Conservation (phyloP, 2,888 invertebrate species). For the Enoplolaimus lenunculus region DNA sequence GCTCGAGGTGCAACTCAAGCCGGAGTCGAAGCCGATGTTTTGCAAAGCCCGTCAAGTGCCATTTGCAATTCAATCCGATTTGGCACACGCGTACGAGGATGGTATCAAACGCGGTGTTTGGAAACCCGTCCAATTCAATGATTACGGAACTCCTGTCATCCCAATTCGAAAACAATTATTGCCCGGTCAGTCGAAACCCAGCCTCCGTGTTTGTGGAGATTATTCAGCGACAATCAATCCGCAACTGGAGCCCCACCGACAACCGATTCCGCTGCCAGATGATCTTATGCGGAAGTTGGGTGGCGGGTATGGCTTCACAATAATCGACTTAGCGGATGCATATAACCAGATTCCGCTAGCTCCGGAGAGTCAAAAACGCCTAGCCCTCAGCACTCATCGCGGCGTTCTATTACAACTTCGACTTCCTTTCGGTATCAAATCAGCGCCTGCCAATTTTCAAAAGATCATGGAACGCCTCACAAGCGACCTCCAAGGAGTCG, state of each 20-base stretch:
- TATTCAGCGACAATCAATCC: slow-evolving; percentile 2
- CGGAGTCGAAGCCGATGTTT: slow-evolving; percentile 2
- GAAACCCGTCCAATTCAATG: background rate
- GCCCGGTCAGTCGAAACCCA: too few species aligned
- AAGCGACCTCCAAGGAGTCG: too few species aligned
- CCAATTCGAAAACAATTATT: background rate
- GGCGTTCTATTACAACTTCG: too few species aligned
- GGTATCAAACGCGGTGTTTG: background rate
- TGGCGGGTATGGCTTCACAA: too few species aligned
- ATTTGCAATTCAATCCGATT: slow-evolving; percentile 6
- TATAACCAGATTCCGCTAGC: too few species aligned
- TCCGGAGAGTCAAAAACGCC: too few species aligned
- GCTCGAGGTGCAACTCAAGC: background rate
- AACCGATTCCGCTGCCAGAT: slow-evolving; percentile 1
- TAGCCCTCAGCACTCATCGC: background rate
- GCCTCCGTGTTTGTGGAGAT: too few species aligned
- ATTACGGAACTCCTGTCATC: background rate
- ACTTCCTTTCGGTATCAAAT: too few species aligned
- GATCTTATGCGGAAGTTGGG: too few species aligned
- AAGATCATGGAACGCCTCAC: too few species aligned
- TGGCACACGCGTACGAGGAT: background rate
- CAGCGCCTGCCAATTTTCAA: too few species aligned
- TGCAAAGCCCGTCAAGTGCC: background rate
- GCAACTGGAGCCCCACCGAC: background rate
- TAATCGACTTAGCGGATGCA: too few species aligned